A percentile compares a stretch with the other conserved stretches of the same genome.
These are phyloP conservation scores for Hypotaenidia okinawae DNA, from an alignment of 2,797 vertebrate species.

Conservation along the genomic window DNA sequence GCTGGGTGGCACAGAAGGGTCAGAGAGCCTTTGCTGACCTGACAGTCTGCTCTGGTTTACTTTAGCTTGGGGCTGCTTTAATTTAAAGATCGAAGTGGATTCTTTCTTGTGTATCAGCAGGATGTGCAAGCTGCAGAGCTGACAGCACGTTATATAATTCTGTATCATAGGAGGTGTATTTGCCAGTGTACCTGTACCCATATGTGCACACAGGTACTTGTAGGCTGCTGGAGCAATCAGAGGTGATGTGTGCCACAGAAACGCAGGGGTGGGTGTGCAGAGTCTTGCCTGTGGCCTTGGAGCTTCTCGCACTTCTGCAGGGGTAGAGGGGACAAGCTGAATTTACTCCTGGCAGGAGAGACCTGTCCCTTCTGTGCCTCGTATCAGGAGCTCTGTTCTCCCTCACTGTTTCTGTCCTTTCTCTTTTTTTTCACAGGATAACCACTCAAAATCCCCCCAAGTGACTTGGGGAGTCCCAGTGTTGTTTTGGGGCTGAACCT, in stretches of 20 bases:
- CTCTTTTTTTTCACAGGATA: background rate
- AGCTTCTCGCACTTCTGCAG: background rate
- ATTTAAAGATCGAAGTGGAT: background rate
- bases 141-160: too few species aligned
- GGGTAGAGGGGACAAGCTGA: background rate
- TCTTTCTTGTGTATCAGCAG: background rate
- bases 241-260: too few species aligned
- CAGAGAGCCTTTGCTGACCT: background rate
- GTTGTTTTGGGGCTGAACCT: background rate
- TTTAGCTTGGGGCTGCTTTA: background rate
- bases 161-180: background rate
- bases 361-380: background rate
- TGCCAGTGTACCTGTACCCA: background rate
- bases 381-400: accelerated
- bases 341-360: background rate
- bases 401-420: background rate
- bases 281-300: background rate
- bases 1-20: background rate
- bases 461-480: background rate
- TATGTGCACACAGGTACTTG: too few species aligned
- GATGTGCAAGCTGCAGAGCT: background rate
- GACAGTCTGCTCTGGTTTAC: background rate
- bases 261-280: accelerated
- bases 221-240: background rate
- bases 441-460: background rate